These are phyloP conservation scores for Uria lomvia DNA, from an alignment of 2,113 vertebrate species.

Conservation along the genomic window DNA sequence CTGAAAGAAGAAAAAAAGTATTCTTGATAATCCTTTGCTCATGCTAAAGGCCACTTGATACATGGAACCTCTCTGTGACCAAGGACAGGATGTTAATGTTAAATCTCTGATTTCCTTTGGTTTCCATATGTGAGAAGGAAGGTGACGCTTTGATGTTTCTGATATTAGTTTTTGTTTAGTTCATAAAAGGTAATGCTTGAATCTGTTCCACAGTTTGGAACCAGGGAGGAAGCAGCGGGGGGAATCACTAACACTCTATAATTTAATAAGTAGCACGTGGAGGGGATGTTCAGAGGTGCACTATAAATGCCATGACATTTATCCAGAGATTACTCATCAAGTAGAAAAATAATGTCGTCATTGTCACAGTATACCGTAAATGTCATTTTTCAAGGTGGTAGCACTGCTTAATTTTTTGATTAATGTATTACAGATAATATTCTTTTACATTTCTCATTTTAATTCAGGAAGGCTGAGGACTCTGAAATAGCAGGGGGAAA, in stretches of 20 bases:
- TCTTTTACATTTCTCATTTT: not conserved
- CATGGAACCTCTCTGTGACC: not conserved
- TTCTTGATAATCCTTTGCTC: not conserved
- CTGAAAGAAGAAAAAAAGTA: not conserved
- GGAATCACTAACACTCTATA: not conserved
- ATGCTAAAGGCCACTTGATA: not conserved
- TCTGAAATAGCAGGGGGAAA: not conserved
- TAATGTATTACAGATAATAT: not conserved
- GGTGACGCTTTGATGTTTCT: not conserved
- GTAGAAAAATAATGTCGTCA: not conserved
- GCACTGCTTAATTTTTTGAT: not conserved
- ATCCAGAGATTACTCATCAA: not conserved
- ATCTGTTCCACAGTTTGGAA: not conserved
- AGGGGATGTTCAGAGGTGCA: not conserved
- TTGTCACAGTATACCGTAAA: not conserved
- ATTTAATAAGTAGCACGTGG: not conserved
- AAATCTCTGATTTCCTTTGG: not conserved
- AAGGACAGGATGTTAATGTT: not conserved
- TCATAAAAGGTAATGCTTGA: not conserved
- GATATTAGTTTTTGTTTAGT: not conserved
- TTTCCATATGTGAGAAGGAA: not conserved
- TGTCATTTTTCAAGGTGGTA: not conserved
- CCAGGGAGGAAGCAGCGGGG: too few relatives aligned
- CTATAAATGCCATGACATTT: not conserved
- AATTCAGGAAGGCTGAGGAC: not conserved